Conservation (phyloP, 2,888 invertebrate genomes). For the Eudasyphora cyanicolor region DNA sequence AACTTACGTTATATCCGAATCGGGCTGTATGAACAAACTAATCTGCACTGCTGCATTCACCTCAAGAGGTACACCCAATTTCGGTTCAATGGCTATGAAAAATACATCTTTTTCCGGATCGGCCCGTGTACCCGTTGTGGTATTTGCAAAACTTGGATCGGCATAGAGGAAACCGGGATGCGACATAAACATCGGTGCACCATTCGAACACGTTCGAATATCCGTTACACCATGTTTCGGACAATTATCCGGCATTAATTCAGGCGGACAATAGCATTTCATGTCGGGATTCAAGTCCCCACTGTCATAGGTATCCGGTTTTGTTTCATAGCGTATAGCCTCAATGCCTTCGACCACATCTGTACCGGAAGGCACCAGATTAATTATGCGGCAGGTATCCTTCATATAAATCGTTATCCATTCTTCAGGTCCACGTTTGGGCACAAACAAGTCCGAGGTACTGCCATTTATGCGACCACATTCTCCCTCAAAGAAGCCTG, state of each 20-base stretch:
- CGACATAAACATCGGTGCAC: conserved; percentile 89
- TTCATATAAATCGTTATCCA: conserved; percentile 85
- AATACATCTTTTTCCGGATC: conserved; percentile 84
- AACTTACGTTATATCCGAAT: conserved; percentile 82
- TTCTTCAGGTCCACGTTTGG: conserved; percentile 81
- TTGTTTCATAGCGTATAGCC: conserved; percentile 80
- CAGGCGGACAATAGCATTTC: conserved; percentile 85
- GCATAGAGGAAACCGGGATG: conserved; percentile 90
- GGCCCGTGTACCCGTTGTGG: conserved; percentile 85
- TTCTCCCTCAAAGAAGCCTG: conserved; percentile 82
- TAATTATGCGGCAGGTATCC: conserved; percentile 89
- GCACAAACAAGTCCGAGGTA: conserved; percentile 91
- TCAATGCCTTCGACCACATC: conserved; percentile 72
- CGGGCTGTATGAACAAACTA: conserved; percentile 83
- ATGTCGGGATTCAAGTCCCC: conserved; percentile 82
- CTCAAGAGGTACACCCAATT: conserved; percentile 87
- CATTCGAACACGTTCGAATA: conserved; percentile 86
- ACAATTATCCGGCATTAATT: conserved; percentile 77
- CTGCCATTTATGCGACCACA: conserved; percentile 88
- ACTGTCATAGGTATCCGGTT: conserved; percentile 87
- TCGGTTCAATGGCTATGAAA: conserved; percentile 86
- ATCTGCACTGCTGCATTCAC: conserved; percentile 88
- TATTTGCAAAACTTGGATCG: conserved; percentile 84
- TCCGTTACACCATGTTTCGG: conserved; percentile 84
- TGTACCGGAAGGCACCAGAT: conserved; percentile 71